Base-by-base conservation (phyloP, 2,113 vertebrate species). In the Antennarius striatus region DNA sequence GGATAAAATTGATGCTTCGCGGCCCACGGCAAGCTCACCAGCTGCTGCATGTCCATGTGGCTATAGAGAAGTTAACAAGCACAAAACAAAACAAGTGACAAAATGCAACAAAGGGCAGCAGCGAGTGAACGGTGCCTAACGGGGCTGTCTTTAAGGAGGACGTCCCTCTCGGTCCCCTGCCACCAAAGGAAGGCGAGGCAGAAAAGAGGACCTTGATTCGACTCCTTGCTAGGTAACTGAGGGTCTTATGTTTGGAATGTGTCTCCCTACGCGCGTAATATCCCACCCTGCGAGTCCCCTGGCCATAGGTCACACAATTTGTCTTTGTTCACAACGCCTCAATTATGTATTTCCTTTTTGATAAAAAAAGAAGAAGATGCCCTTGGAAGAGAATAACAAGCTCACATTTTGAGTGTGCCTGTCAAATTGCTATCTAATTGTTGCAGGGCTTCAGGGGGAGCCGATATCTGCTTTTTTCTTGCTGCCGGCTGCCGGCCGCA, bases 391-490 rank as follows among this genome's bases (percentile, higher is more conserved):
- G 78, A 79, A 75, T 73, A 86, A 86, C 88, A 90, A 92, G 93
- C 92, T 91, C 91, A 87, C 91, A 93, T 89, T 93, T 95, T 93
- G 92, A 95, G 94, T 69, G 76, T 77, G 92, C 83, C 96, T 96
- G 95, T 98, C 95, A 97, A 96, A 95, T 94, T 95, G 94, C 93
- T 92, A 94, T 96, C 94, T 95, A 96, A 94, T 95, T 93, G 94
- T 94, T 93, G 92, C 95, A 91, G 87, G 93, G 92, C 94, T 94
- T 92, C 86, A 92, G 92, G 90, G 90, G 90, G 91, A 94, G 93
- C 92, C 93, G 95, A 95, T 96, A 96, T 96, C 95, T 91, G 92
- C 92, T 91, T 83, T 89, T 94, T 89, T 93, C 94, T 90, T 63
- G 88, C 92, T 91, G 92, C 92, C 94, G 83, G 92, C 93, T 93